Percentiles rank a stretch among this genome's conserved stretches.
phyloP scores from a whole-genome alignment of 2,888 invertebrate species.

The Drosophila barbarae region DNA sequence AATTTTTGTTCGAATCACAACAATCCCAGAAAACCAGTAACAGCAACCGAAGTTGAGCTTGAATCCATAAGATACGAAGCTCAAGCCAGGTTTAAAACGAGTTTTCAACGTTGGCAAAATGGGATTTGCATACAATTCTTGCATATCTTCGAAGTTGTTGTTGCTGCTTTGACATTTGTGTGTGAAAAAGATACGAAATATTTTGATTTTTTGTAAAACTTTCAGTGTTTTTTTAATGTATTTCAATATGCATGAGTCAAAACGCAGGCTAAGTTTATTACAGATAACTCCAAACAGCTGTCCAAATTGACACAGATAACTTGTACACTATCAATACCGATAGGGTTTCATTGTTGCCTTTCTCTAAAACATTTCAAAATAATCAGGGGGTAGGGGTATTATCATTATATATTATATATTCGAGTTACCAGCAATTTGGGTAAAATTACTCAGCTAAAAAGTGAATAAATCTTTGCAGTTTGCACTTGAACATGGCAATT shows the following conservation, averaged over 20 bases:
- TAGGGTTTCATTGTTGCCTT: slow-evolving; percentile 3
- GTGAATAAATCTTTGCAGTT: slow-evolving; percentile 24
- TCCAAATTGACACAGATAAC: slow-evolving; percentile 14
- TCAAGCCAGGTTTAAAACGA: slow-evolving; percentile 51
- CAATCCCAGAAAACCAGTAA: slow-evolving; percentile 36
- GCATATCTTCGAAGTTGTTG: slow-evolving; percentile 19
- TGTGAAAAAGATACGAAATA: slow-evolving; percentile 14
- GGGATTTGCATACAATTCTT: slow-evolving; percentile 64
- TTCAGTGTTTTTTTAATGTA: slow-evolving; percentile 38
- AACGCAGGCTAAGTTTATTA: background rate
- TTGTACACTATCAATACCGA: background rate
- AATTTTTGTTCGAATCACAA: slow-evolving; percentile 34
- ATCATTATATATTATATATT: too few relatives aligned
- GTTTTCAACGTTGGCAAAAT: slow-evolving; percentile 49
- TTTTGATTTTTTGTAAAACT: slow-evolving; percentile 13
- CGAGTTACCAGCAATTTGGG: slow-evolving; percentile 8
- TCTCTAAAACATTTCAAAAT: slow-evolving; percentile 5
- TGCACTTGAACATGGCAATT: slow-evolving; percentile 43
- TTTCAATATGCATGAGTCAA: slow-evolving; percentile 46
- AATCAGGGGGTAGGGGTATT: background rate
- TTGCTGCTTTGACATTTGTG: slow-evolving; percentile 38
- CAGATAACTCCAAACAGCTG: slow-evolving; percentile 3
- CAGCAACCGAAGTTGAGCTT: slow-evolving; percentile 39
- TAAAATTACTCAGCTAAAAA: slow-evolving; percentile 19
- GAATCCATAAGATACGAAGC: slow-evolving; percentile 19